Evolutionary conservation across 1,140 invertebrate species (phyloP).

Genomic region (Chironomus striatipennis): DNA sequence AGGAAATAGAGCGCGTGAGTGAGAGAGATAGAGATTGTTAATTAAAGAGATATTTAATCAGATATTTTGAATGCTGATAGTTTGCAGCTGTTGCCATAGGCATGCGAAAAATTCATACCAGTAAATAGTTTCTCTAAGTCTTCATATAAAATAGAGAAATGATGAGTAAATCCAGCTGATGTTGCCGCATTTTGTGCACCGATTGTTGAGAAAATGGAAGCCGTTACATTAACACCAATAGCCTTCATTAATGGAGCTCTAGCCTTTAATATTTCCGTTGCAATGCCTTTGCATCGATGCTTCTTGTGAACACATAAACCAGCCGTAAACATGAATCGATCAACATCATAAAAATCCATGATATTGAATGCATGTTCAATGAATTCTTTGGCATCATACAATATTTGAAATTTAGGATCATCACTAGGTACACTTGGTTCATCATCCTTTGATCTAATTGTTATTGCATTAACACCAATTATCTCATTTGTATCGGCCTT

Average conservation of each 20-base stretch:
- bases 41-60: no score
- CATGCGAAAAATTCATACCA: neutral
- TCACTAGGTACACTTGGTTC: neutral
- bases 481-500: conserved; percentile 1
- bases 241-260: neutral
- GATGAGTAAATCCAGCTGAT: neutral
- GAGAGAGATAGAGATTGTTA: no score
- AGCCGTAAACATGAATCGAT: neutral
- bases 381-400: neutral
- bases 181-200: conserved; percentile 4
- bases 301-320: conserved; percentile 15
- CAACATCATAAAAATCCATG: neutral
- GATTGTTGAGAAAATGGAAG: neutral
- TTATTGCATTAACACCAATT: neutral
- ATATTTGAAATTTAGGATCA: neutral
- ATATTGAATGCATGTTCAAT: neutral
- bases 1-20: no score
- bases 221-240: neutral
- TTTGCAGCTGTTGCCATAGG: neutral
- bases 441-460: neutral
- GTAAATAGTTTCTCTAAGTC: neutral
- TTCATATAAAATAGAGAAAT: neutral
- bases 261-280: neutral
- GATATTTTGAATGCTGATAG: neutral
- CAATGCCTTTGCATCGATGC: neutral